Evolutionary conservation across 2,797 vertebrate species (phyloP).

Genomic region (Sarcophilus harrisii): DNA sequence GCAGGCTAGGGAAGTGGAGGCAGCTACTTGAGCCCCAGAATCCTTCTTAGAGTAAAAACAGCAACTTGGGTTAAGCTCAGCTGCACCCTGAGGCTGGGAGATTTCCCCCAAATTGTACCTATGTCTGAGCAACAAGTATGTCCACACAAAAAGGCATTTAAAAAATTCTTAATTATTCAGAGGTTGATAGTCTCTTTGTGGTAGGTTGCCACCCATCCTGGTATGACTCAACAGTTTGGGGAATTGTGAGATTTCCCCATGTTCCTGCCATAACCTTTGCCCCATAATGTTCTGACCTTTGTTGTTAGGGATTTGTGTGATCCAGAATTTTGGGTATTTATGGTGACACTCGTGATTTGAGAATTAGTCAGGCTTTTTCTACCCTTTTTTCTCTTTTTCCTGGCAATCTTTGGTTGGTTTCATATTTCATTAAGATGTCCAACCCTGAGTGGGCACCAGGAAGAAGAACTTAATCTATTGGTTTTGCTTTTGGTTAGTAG

Average conservation of each 20-base stretch:
- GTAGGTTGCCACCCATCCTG: neutral
- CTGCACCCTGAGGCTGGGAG: neutral
- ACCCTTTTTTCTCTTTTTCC: slow-evolving; percentile 1
- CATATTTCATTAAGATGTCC: neutral
- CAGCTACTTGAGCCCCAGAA: neutral
- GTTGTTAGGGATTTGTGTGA: neutral
- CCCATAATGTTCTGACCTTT: neutral
- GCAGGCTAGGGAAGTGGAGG: slow-evolving; percentile 14
- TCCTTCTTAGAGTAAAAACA: neutral
- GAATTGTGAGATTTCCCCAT: neutral
- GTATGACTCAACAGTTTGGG: slow-evolving; percentile 21
- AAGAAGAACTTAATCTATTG: neutral
- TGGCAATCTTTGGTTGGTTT: neutral
- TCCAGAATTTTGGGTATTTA: neutral
- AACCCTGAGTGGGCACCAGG: neutral
- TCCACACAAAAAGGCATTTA: neutral
- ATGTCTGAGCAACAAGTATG: slow-evolving; percentile 3
- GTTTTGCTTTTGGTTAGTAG: slow-evolving; percentile 19
- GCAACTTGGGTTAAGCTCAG: slow-evolving; percentile 12
- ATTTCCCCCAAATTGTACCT: neutral
- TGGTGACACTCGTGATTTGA: neutral
- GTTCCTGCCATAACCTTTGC: slow-evolving; percentile 35
- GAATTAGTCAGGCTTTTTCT: neutral
- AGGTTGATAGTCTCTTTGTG: neutral
- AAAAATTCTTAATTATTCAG: neutral